A percentile compares a stretch with the other conserved stretches of the same genome.
These are phyloP conservation scores for Chironomus riparius DNA, from an alignment of 2,888 invertebrate species.

Conservation along the genomic window DNA sequence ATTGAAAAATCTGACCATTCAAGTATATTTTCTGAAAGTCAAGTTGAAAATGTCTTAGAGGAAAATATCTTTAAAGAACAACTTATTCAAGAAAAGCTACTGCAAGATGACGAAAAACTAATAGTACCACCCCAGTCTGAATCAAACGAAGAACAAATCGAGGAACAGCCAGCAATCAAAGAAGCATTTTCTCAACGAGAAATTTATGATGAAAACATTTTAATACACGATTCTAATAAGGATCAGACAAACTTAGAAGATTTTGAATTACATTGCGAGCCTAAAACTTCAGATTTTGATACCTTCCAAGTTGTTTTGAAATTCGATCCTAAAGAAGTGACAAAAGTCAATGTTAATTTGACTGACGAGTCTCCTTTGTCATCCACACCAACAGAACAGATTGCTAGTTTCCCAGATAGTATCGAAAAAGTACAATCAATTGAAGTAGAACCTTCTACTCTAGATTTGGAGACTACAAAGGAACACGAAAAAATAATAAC, in stretches of 20 bases:
- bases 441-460: conserved; percentile 47
- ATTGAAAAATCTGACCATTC: no score
- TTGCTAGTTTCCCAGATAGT: conserved; percentile 31
- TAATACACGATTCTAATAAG: conserved; percentile 14
- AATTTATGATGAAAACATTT: not conserved
- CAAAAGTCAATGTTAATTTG: conserved; percentile 39
- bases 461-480: conserved; percentile 31
- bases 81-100: not conserved
- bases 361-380: conserved; percentile 31
- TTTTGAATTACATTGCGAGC: not conserved
- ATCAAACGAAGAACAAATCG: conserved; percentile 42
- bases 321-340: conserved; percentile 30
- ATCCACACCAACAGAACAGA: conserved; percentile 33
- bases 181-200: not conserved
- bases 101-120: not conserved
- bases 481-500: not conserved
- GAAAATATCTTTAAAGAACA: not conserved
- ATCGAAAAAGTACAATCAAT: conserved; percentile 43
- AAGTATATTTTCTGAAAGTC: not conserved
- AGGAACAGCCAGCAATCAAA: no score
- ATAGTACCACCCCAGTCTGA: conserved; percentile 34
- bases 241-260: not conserved
- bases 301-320: conserved; percentile 27
- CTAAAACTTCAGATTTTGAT: not conserved
- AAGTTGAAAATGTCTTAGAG: not conserved